Percentiles rank a stretch among this genome's conserved stretches.
Evolutionary conservation across 1,140 invertebrate genomes (phyloP).

Genomic region (Drosophila pruinosa): DNA sequence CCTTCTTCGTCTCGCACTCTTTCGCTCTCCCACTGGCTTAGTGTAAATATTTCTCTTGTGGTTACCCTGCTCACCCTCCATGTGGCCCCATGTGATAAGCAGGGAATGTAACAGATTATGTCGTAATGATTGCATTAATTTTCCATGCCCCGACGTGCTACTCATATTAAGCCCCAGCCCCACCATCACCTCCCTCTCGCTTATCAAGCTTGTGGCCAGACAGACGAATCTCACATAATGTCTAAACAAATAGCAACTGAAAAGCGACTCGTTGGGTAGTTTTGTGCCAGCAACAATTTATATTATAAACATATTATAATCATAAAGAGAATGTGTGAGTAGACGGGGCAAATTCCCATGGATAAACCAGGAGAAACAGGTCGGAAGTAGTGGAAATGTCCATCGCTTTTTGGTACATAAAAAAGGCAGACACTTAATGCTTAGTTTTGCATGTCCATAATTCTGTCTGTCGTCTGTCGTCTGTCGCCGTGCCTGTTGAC

Average conservation of each 20-base stretch:
- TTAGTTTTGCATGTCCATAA: slow-evolving; percentile 25
- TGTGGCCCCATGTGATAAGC: slow-evolving; percentile 44
- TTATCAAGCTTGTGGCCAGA: slow-evolving; percentile 43
- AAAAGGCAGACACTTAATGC: slow-evolving; percentile 23
- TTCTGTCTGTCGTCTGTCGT: slow-evolving; percentile 6
- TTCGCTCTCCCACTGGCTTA: too few species aligned
- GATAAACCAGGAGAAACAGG: background rate
- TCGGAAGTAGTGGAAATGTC: background rate
- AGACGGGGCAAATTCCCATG: slow-evolving; percentile 15
- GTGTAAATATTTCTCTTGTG: background rate
- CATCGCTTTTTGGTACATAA: background rate
- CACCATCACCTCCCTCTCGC: background rate
- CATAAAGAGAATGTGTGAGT: background rate
- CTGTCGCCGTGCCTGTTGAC: slow-evolving; percentile 32
- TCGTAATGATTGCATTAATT: slow-evolving; percentile 58
- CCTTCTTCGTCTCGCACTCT: background rate
- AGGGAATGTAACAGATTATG: slow-evolving; percentile 36
- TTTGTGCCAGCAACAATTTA: slow-evolving; percentile 17
- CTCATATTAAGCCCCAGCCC: background rate
- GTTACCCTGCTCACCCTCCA: background rate
- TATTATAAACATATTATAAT: slow-evolving; percentile 14
- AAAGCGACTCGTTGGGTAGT: slow-evolving; percentile 4
- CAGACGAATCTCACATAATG: slow-evolving; percentile 24
- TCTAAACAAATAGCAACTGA: slow-evolving; percentile 32
- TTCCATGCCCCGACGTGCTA: slow-evolving; percentile 5